Evolutionary conservation across 1,140 invertebrate genomes (phyloP), one percentile per base, ranked within the genome.

Genomic region (Papilio dardanus): DNA sequence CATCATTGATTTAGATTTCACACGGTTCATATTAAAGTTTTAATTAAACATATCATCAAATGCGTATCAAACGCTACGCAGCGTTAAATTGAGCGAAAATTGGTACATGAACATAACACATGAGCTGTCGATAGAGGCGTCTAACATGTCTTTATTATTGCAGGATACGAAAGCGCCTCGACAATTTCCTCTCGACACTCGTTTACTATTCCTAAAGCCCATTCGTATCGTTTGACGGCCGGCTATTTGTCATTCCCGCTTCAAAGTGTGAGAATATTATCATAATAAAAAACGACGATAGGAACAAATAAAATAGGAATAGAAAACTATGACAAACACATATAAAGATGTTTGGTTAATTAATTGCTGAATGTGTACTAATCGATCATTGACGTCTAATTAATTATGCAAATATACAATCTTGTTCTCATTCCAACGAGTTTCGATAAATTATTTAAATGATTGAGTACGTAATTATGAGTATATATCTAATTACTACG

Each of bases 221-320:
- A 58, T 58, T 28, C 54, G 54, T 58, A 28, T 58, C 54, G 54
- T 58, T 58, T 58, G 54, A 58, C 54, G 24, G 54, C 54, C n/a
- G n/a, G 6, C 46, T 58, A 58, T 58, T 58, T 58, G 54, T 58
- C 54, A 58, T 58, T 8, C 24, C 21, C 10, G 24, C 46, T 24
- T 14, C 28, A 10, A 28, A 58, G 54, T 21, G 21, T 28, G 54
- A 10, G 54, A 58, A 24, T 28, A 24, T 14, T 14, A 16, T 58
- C 6, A 21, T 50, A 21, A 50, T 19, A 50, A 50, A 8, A 50
- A 50, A 50, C 46, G n/a, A n/a, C n/a, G 19, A 8, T 19, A 21
- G n/a, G n/a, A n/a, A n/a, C n/a, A n/a, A n/a, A n/a, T n/a, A n/a
- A n/a, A n/a, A n/a, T n/a, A n/a, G n/a, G n/a, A n/a, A n/a, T n/a